Evolutionary conservation across 2,888 invertebrate genomes (phyloP).

Genomic region (Cerceris ruficornis): DNA sequence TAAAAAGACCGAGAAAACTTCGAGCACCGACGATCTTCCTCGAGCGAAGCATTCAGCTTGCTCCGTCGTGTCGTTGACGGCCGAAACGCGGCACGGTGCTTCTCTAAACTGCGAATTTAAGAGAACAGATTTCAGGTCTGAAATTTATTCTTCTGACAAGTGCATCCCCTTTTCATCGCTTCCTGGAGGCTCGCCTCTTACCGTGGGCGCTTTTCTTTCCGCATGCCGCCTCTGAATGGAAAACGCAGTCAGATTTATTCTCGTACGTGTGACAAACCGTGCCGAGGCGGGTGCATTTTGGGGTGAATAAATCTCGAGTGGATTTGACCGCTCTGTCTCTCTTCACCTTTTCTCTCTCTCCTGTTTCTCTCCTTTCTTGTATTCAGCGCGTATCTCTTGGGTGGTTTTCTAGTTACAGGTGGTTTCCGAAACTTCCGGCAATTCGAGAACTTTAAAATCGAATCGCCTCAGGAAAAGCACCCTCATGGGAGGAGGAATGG

Average conservation of each 20-base stretch:
- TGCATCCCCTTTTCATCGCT: conserved; percentile 16
- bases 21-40: not conserved
- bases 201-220: conserved; percentile 13
- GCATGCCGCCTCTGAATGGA: conserved; percentile 19
- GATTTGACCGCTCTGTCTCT: conserved; percentile 13
- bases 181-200: not conserved
- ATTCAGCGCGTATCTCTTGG: conserved; percentile 1
- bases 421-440: not conserved
- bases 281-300: conserved; percentile 23
- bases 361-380: conserved; percentile 6
- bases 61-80: not conserved
- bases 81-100: not conserved
- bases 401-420: conserved; percentile 27
- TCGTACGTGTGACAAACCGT: conserved; percentile 33
- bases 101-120: not conserved
- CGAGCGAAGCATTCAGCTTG: too few species aligned
- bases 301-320: conserved; percentile 40
- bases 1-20: not conserved
- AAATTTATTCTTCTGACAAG: conserved; percentile 35
- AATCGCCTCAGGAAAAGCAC: not conserved
- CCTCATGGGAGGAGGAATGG: not conserved
- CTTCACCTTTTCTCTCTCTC: not conserved
- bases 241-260: conserved; percentile 34
- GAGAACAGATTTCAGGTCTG: conserved; percentile 12
- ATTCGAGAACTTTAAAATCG: conserved; percentile 5